Conservation (phyloP, 1,140 invertebrate genomes). For the Drosophila bocki region DNA sequence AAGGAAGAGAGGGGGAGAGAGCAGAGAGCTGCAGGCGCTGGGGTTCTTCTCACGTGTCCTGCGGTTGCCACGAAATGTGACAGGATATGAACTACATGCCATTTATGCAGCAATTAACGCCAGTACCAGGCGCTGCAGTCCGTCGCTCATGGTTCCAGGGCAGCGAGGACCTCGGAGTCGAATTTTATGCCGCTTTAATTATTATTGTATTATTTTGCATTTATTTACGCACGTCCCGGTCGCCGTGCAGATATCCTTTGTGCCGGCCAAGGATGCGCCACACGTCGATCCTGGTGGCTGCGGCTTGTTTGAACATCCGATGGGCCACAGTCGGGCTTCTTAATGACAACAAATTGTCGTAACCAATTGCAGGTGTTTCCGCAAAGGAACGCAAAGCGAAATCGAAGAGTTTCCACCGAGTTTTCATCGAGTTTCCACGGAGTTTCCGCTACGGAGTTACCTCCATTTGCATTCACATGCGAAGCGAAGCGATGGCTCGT, state of each 20-base stretch:
- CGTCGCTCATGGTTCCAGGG: conserved; percentile 9
- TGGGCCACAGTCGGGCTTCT: conserved; percentile 29
- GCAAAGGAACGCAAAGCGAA: conserved; percentile 42
- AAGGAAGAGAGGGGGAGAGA: conserved; percentile 17
- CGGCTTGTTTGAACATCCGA: conserved; percentile 43
- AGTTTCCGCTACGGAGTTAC: not conserved
- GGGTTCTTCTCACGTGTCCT: conserved; percentile 37
- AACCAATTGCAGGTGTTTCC: conserved; percentile 69
- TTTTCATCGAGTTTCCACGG: not conserved
- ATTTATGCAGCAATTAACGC: conserved; percentile 82
- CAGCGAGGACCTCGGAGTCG: conserved; percentile 8
- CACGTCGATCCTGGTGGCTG: conserved; percentile 34
- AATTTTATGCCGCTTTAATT: conserved; percentile 70
- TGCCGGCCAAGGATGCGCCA: conserved; percentile 29
- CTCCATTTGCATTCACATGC: conserved; percentile 3
- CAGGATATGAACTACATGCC: conserved; percentile 78
- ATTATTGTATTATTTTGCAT: conserved; percentile 83
- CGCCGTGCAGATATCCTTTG: conserved; percentile 28
- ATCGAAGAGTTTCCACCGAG: conserved; percentile 19
- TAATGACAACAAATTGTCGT: conserved; percentile 77
- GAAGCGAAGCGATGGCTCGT: not conserved
- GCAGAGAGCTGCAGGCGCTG: conserved; percentile 5
- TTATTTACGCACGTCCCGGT: conserved; percentile 65
- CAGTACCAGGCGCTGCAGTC: conserved; percentile 50
- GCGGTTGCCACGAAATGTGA: conserved; percentile 64